Base-by-base conservation (phyloP, 2,888 invertebrate genomes). In the Aspidiotus rigidus region DNA sequence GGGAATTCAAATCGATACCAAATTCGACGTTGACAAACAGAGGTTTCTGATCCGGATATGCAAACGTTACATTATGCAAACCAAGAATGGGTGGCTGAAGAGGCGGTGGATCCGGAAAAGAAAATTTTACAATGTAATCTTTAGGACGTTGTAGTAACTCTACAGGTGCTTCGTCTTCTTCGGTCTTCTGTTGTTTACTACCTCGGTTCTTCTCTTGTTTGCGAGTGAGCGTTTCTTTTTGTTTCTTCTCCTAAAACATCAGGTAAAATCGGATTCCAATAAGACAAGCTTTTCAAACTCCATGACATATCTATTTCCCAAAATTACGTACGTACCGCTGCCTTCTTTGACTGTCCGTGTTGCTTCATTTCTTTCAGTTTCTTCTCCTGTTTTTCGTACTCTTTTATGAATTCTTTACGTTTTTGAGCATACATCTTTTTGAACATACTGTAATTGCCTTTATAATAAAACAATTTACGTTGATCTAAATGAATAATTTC, bases 351-450 rank as follows among this genome's bases (percentile, higher is more conserved):
- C 77, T 95, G 91, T 61, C 97, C 97, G 56, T 93, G 89, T 2
- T 92, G 86, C 81, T 99, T 99, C 78, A 99, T 77, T 69, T 96
- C 97, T 74, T 90, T 93, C n/a, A 99, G 77, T 71, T 88, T 83
- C 79, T 96, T 98, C 78, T 99, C 97, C 77, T 99, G 99, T 77
- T 97, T 97, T 77, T 99, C 99, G 77, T 90, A 99, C 73, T 97
- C 96, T 78, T 99, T 99, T 62, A 90, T 82, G 85, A 91, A 90
- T 79, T 99, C 98, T 76, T 91, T 91, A 40, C 90, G 83, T 79
- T 99, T 98, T 78, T 99, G 98, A 0, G 88, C 87, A 78, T 89
- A 89, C 98, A 99, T 99, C 80, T 98, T 98, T 80, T 98, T 98
- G 79, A 99, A 99, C 87, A 93, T 93, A 7, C 91, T 90, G 77